These are phyloP conservation scores for Eilema depressum DNA, from an alignment of 2,888 invertebrate genomes.

Conservation along the genomic window DNA sequence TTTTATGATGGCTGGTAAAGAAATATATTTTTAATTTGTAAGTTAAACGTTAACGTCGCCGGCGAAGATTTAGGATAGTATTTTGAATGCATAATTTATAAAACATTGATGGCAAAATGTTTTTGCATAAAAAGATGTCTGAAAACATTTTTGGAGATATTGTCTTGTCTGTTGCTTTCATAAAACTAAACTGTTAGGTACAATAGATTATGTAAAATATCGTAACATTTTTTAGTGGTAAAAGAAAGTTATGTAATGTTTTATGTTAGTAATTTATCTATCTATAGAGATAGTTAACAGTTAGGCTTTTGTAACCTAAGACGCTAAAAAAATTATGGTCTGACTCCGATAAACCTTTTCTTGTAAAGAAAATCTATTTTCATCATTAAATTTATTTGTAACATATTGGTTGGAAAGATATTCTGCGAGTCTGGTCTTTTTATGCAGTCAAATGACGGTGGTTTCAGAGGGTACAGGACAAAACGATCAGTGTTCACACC, in stretches of 20 bases:
- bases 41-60: constrained; percentile 3
- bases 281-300: background rate
- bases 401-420: constrained; percentile 40
- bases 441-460: constrained; percentile 62
- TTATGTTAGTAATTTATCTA: background rate
- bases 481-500: constrained; percentile 69
- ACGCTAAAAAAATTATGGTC: constrained; percentile 41
- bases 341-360: constrained; percentile 34
- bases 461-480: constrained; percentile 62
- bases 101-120: background rate
- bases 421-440: constrained; percentile 51
- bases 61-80: background rate
- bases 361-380: constrained; percentile 25
- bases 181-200: too few species aligned
- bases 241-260: background rate
- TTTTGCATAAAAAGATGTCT: background rate
- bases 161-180: too few species aligned
- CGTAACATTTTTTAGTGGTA: too few species aligned
- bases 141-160: background rate
- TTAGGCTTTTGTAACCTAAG: background rate
- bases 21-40: background rate
- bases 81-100: background rate
- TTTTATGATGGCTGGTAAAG: background rate
- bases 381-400: constrained; percentile 37
- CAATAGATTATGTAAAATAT: too few species aligned